A percentile compares a stretch with the other conserved stretches of the same genome.
Evolutionary conservation across 2,888 invertebrate genomes (phyloP).

Genomic region (Mycogona germanica): DNA sequence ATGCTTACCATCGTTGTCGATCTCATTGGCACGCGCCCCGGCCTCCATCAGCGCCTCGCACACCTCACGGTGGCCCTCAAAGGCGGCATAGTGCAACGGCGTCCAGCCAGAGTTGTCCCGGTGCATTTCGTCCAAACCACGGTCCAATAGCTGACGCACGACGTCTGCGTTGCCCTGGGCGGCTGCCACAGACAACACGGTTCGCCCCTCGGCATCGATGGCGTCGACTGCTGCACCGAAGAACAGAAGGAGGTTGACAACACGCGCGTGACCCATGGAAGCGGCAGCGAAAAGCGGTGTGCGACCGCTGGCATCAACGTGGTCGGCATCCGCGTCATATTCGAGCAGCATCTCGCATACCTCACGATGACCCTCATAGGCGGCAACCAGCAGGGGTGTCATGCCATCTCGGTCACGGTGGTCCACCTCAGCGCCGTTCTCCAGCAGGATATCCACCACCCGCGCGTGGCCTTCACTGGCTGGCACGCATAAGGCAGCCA

Average conservation of each 20-base stretch:
- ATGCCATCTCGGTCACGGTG: conserved; percentile 74
- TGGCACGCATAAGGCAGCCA: conserved; percentile 71
- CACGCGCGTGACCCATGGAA: conserved; percentile 77
- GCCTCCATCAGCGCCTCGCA: conserved; percentile 70
- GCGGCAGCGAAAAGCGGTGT: conserved; percentile 64
- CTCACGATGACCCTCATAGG: conserved; percentile 83
- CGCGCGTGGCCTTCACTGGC: conserved; percentile 48
- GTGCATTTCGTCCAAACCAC: conserved; percentile 49
- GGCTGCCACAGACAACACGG: conserved; percentile 46
- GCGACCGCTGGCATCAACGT: conserved; percentile 64
- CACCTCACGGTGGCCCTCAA: conserved; percentile 79
- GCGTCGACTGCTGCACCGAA: conserved; percentile 94
- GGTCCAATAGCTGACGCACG: conserved; percentile 73
- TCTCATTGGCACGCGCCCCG: conserved; percentile 74
- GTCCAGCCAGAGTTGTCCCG: conserved; percentile 93
- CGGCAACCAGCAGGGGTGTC: conserved; percentile 76
- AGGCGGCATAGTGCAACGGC: conserved; percentile 88
- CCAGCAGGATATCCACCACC: conserved; percentile 49
- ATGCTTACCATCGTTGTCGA: conserved; percentile 83
- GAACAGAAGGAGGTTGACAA: conserved; percentile 73
- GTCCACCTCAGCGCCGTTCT: conserved; percentile 68
- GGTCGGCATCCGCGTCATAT: conserved; percentile 84
- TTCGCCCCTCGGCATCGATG: conserved; percentile 87
- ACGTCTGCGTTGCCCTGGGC: conserved; percentile 50
- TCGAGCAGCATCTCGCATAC: conserved; percentile 83